phyloP scores from a whole-genome alignment of 2,888 invertebrate genomes.

The Andrena chrysosceles region DNA sequence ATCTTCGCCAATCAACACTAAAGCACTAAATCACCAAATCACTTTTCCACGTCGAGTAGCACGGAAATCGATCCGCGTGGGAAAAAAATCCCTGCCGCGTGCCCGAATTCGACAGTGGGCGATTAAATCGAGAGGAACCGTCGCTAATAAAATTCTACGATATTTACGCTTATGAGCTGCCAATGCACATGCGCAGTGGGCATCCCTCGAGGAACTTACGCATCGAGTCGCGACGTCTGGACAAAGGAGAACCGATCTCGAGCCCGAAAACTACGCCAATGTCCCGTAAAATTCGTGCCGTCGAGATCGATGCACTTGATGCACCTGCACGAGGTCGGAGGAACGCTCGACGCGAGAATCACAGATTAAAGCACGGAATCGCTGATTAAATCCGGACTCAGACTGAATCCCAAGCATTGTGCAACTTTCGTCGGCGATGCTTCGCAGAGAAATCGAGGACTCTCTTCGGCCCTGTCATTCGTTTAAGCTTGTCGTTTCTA shows the following conservation, averaged over 20 bases:
- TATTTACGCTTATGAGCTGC: background rate
- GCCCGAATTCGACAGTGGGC: background rate
- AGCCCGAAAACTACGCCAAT: background rate
- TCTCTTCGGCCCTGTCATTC: background rate
- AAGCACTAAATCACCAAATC: background rate
- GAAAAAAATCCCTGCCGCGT: background rate
- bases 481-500: constrained; percentile 24
- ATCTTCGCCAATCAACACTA: background rate
- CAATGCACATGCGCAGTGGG: constrained; percentile 8
- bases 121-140: constrained; percentile 7
- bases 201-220: constrained; percentile 18
- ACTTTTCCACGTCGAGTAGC: background rate
- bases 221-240: background rate
- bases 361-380: background rate
- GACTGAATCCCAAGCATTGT: background rate
- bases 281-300: background rate
- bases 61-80: background rate
- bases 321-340: background rate
- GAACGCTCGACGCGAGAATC: background rate
- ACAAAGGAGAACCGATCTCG: background rate
- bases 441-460: background rate
- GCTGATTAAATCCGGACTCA: background rate
- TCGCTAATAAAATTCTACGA: constrained; percentile 12
- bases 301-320: background rate
- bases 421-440: background rate